Evolutionary conservation across 2,113 vertebrate species (phyloP).

Genomic region (Xyrauchen texanus): DNA sequence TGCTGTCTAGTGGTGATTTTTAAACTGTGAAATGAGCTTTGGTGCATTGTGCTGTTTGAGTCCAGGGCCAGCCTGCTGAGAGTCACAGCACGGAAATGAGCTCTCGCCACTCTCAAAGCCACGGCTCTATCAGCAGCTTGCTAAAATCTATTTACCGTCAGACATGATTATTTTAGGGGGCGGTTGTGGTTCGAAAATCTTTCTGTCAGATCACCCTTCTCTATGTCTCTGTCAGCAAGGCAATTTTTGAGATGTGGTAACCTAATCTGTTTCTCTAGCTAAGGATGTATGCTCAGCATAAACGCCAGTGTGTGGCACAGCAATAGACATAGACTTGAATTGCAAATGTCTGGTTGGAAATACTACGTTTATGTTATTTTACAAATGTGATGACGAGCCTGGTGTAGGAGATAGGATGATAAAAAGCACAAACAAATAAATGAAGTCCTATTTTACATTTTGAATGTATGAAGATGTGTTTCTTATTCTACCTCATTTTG

Average conservation of each 20-base stretch:
- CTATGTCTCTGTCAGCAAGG: conserved; percentile 37
- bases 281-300: conserved; percentile 15
- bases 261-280: conserved; percentile 16
- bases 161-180: conserved; percentile 27
- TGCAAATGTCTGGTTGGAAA: background rate
- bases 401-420: too few species aligned
- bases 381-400: too few species aligned
- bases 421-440: too few species aligned
- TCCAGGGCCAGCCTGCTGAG: background rate
- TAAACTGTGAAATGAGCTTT: conserved; percentile 28
- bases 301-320: background rate
- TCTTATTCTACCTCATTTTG: too few species aligned
- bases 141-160: conserved; percentile 35
- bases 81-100: conserved; percentile 15
- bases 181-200: conserved; percentile 1
- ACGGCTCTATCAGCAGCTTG: conserved; percentile 20
- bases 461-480: too few species aligned
- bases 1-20: background rate
- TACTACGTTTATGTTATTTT: too few species aligned
- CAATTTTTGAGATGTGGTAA: conserved; percentile 38
- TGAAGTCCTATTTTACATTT: too few species aligned
- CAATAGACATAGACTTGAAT: background rate
- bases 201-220: conserved; percentile 10
- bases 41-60: conserved; percentile 1
- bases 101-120: background rate